Evolutionary conservation across 2,888 invertebrate species (phyloP).

Genomic region (Saturnia pavonia): DNA sequence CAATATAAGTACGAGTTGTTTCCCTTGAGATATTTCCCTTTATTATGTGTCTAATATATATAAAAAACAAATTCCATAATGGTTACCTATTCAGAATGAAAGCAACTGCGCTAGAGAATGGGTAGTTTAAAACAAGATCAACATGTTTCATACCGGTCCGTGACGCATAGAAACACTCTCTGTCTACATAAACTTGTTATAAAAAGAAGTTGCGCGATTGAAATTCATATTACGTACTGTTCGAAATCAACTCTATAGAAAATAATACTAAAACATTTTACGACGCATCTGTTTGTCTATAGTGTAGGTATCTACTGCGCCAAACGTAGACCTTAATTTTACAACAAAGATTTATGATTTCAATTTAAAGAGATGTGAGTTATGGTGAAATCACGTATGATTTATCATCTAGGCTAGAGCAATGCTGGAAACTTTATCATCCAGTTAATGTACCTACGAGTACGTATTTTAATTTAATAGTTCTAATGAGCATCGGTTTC

Average conservation of each 20-base stretch:
- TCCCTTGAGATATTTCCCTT: too few relatives aligned
- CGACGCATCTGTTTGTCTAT: constrained; percentile 7
- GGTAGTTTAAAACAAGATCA: too few relatives aligned
- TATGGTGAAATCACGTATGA: neutral
- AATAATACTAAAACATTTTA: constrained; percentile 8
- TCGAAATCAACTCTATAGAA: neutral
- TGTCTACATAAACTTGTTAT: too few relatives aligned
- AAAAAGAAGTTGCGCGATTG: neutral
- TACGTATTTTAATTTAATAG: neutral
- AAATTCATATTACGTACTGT: neutral
- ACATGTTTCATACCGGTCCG: neutral
- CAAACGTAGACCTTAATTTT: constrained; percentile 6
- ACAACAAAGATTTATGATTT: constrained; percentile 1
- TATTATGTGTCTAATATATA: too few relatives aligned
- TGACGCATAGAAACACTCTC: neutral
- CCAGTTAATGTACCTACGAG: neutral
- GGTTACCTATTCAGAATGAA: too few relatives aligned
- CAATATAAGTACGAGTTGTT: too few relatives aligned
- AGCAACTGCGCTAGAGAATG: too few relatives aligned
- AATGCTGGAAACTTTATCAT: neutral
- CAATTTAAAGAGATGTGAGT: constrained; percentile 4
- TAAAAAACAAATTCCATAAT: too few relatives aligned
- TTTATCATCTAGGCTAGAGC: neutral
- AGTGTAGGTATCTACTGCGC: neutral
- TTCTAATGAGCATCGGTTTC: neutral